phyloP scores from a whole-genome alignment of 2,797 vertebrate genomes.

The Danionella dracula region DNA sequence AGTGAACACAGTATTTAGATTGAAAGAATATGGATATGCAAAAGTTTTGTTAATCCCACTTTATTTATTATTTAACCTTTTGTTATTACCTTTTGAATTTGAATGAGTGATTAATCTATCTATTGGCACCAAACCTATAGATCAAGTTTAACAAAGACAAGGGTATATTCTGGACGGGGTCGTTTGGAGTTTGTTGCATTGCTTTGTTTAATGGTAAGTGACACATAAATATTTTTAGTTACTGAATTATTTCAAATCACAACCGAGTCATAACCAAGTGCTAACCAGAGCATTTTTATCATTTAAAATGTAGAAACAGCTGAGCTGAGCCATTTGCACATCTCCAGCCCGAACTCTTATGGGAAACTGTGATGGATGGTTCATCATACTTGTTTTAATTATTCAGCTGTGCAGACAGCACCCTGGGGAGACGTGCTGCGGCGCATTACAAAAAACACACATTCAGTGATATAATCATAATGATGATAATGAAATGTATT shows the following conservation, averaged over 20 bases:
- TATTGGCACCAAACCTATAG: too few species aligned
- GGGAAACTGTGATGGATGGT: conserved; percentile 70
- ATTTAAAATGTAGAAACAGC: conserved; percentile 49
- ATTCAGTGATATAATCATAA: conserved; percentile 75
- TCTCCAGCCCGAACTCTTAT: conserved; percentile 57
- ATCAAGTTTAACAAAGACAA: too few species aligned
- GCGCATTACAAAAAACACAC: conserved; percentile 68
- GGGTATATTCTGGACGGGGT: too few species aligned
- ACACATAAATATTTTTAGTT: too few species aligned
- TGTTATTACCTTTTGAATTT: too few species aligned
- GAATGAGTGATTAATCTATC: too few species aligned
- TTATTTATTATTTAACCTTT: too few species aligned
- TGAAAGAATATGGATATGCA: too few species aligned
- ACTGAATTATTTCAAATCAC: neutral
- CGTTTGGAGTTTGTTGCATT: too few species aligned
- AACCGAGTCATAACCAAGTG: neutral
- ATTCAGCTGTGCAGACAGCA: conserved; percentile 68
- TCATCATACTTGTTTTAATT: conserved; percentile 75
- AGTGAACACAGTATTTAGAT: too few species aligned
- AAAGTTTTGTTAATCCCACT: too few species aligned
- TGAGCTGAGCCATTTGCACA: conserved; percentile 60
- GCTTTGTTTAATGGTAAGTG: too few species aligned
- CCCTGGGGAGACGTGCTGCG: conserved; percentile 67
- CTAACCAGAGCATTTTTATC: conserved; percentile 29
- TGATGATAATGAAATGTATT: conserved; percentile 80